These are phyloP conservation scores for Nycticryphes semicollaris DNA, from an alignment of 2,113 vertebrate species.

Conservation along the genomic window DNA sequence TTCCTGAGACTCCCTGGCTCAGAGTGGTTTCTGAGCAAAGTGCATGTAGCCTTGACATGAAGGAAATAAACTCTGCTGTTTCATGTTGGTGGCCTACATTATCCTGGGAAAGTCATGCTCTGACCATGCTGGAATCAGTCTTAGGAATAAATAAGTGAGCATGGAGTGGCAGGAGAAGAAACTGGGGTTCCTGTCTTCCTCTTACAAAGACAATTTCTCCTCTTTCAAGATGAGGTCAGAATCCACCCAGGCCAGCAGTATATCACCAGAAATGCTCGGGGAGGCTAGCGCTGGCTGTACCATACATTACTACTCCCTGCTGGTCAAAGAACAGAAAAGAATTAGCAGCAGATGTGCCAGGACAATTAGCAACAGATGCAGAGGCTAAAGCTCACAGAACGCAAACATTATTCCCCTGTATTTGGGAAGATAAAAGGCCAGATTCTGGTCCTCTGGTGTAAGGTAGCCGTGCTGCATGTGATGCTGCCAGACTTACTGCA, in stretches of 20 bases:
- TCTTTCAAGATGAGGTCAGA: neutral
- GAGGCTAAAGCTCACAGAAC: conserved; percentile 62
- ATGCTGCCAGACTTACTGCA: neutral
- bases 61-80: neutral
- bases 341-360: conserved; percentile 69
- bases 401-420: conserved; percentile 26
- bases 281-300: conserved; percentile 32
- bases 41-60: neutral
- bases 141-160: neutral
- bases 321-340: conserved; percentile 59
- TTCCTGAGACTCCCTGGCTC: neutral
- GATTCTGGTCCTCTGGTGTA: conserved; percentile 36
- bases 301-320: conserved; percentile 63
- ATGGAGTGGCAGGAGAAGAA: neutral
- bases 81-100: accelerated
- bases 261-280: neutral
- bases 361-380: conserved; percentile 67
- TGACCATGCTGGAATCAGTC: neutral
- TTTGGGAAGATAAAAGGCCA: conserved; percentile 39
- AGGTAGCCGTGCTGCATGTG: neutral
- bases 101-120: neutral
- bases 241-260: neutral
- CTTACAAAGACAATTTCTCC: neutral
- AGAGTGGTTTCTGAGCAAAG: neutral
- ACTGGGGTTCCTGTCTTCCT: neutral